These are phyloP conservation scores for Melitaea cinxia DNA, from an alignment of 1,140 invertebrate genomes.

Conservation along the genomic window DNA sequence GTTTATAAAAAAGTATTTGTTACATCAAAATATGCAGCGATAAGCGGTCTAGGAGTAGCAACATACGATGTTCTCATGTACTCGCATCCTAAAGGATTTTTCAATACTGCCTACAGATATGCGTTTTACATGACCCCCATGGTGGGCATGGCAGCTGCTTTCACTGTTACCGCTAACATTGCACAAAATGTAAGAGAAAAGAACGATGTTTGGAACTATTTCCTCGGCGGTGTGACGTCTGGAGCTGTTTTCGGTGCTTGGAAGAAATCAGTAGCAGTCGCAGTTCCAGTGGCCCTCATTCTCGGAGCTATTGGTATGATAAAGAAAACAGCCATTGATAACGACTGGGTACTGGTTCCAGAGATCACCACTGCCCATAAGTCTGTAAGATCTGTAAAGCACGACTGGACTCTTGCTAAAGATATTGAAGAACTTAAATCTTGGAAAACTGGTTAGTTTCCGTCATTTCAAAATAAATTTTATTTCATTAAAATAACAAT, in stretches of 20 bases:
- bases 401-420: constrained; percentile 63
- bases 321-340: constrained; percentile 82
- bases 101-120: constrained; percentile 56
- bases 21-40: constrained; percentile 82
- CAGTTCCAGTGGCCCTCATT: constrained; percentile 50
- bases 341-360: constrained; percentile 81
- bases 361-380: constrained; percentile 37
- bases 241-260: constrained; percentile 83
- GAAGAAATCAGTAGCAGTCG: constrained; percentile 60
- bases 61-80: constrained; percentile 83
- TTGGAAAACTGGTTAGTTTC: constrained; percentile 54
- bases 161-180: constrained; percentile 83
- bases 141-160: constrained; percentile 84
- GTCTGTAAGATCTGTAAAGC: constrained; percentile 51
- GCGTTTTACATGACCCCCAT: constrained; percentile 83
- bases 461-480: not conserved
- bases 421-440: constrained; percentile 64
- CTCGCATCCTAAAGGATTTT: constrained; percentile 81
- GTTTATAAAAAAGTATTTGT: constrained; percentile 84
- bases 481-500: too few relatives aligned
- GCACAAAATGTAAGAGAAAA: constrained; percentile 83
- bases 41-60: constrained; percentile 74
- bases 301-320: constrained; percentile 79
- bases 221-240: constrained; percentile 82
- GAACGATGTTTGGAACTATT: constrained; percentile 85